Percentiles rank a stretch among this genome's conserved stretches.
These are phyloP conservation scores for Drosophila borborema DNA, from an alignment of 2,888 invertebrate genomes.

Conservation along the genomic window DNA sequence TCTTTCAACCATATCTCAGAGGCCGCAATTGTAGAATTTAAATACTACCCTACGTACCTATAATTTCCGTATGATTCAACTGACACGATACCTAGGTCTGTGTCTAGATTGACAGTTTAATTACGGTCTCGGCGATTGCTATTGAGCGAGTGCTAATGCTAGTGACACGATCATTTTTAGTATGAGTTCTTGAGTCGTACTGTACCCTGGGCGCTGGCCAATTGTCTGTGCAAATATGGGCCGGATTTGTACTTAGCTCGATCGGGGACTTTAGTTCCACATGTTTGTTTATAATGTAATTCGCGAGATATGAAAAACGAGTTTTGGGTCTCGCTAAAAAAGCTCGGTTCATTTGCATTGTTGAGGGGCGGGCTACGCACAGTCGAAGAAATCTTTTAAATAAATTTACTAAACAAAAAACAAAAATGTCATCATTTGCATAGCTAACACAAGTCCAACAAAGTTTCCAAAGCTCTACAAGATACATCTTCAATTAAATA, in stretches of 20 bases:
- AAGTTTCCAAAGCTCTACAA: constrained; percentile 9
- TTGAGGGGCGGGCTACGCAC: background rate
- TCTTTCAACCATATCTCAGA: constrained; percentile 24
- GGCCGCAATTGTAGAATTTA: constrained; percentile 19
- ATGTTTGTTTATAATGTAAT: constrained; percentile 3
- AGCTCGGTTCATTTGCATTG: constrained; percentile 55
- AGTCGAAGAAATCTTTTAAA: constrained; percentile 10
- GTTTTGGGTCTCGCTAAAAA: constrained; percentile 34
- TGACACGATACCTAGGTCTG: background rate
- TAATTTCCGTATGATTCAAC: constrained; percentile 15
- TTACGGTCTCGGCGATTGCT: constrained; percentile 10
- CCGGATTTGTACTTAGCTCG: constrained; percentile 22
- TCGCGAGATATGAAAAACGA: constrained; percentile 23
- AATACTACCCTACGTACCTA: constrained; percentile 28
- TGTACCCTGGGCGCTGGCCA: constrained; percentile 12
- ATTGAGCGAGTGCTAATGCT: constrained; percentile 19
- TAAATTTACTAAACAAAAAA: constrained; percentile 1
- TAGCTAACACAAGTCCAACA: constrained; percentile 15
- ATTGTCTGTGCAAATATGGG: constrained; percentile 41
- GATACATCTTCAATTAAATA: background rate
- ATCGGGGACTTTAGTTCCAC: constrained; percentile 20
- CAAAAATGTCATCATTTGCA: constrained; percentile 32
- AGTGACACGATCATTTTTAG: constrained; percentile 29
- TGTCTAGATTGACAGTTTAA: constrained; percentile 17
- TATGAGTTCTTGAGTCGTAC: constrained; percentile 1